These are phyloP conservation scores for Orussus abietinus DNA, from an alignment of 1,140 invertebrate genomes.

Conservation along the genomic window DNA sequence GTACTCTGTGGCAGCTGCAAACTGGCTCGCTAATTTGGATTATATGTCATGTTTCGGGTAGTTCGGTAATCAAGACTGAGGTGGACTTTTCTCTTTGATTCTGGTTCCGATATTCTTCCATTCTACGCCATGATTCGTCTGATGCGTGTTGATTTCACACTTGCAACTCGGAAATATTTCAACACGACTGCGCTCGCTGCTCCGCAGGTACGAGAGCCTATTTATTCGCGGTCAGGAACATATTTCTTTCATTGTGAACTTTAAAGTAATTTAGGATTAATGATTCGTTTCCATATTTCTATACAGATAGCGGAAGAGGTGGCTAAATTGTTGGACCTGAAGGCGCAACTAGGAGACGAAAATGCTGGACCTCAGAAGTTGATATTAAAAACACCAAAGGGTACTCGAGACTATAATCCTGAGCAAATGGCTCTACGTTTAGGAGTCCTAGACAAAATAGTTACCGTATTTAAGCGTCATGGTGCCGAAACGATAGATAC, in stretches of 20 bases:
- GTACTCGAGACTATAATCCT: constrained; percentile 92
- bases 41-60: constrained; percentile 42
- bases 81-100: constrained; percentile 49
- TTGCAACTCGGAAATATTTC: constrained; percentile 34
- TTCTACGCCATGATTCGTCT: constrained; percentile 37
- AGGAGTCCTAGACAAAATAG: constrained; percentile 84
- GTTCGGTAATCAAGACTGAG: constrained; percentile 46
- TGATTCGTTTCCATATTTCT: constrained; percentile 15
- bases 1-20: constrained; percentile 30
- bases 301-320: constrained; percentile 77
- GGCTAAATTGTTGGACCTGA: constrained; percentile 72
- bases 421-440: constrained; percentile 92
- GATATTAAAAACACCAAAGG: constrained; percentile 88
- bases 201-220: constrained; percentile 40
- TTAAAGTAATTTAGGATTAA: constrained; percentile 2
- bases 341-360: constrained; percentile 66
- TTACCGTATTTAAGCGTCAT: constrained; percentile 90
- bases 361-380: constrained; percentile 66
- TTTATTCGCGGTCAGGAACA: constrained; percentile 8
- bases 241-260: constrained; percentile 3
- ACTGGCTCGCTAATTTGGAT: constrained; percentile 31
- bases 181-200: constrained; percentile 29
- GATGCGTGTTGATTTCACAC: constrained; percentile 33
- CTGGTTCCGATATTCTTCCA: constrained; percentile 34
- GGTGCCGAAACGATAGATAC: constrained; percentile 99